Evolutionary conservation across 1,140 invertebrate species (phyloP), one percentile per base, ranked within the genome.

Genomic region (Polyergus mexicanus): DNA sequence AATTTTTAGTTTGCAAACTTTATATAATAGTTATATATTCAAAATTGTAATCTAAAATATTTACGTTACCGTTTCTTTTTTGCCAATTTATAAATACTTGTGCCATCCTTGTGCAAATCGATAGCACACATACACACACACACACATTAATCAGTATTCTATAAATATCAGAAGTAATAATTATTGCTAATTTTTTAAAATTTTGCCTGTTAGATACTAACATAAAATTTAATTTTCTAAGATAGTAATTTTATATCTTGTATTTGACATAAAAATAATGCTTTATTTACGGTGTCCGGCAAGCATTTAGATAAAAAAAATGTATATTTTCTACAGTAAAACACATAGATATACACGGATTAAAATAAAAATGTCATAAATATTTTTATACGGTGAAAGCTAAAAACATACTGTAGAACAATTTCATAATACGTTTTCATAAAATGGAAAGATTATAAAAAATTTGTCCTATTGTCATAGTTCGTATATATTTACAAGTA

Each of bases 201-300:
- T 22, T 44, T 44, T 51, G 5, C 19, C 41, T 44, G 22, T 60
- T 44, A 41, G 44, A 72, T 2, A 60, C n/a, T 74, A 74, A 44
- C 60, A 74, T 47, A 72, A 83, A 44, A 74, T 62, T 83, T 22
- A 44, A 72, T 81, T 81, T 81, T 81, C 13, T 35, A 38, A 25
- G 16, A 56, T 32, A 25, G 72, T 74, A 25, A 81, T 81, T 81
- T 83, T 32, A 19, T n/a, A 68, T 32, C 22, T 56, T 35, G 13
- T 16, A 28, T 19, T 62, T 44, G 54, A 44, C 25, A 4, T 60
- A 47, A 74, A 83, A 83, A 72, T 83, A 81, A 83, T 35, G 35
- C 19, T 83, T 83, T 83, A 60, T 62, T 74, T 60, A 11, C n/a
- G 6, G 38, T 35, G 22, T 47, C 54, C 28, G 25, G 28, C 19